Conservation (phyloP, 2,888 invertebrate genomes). For the Spilarctia lutea region DNA sequence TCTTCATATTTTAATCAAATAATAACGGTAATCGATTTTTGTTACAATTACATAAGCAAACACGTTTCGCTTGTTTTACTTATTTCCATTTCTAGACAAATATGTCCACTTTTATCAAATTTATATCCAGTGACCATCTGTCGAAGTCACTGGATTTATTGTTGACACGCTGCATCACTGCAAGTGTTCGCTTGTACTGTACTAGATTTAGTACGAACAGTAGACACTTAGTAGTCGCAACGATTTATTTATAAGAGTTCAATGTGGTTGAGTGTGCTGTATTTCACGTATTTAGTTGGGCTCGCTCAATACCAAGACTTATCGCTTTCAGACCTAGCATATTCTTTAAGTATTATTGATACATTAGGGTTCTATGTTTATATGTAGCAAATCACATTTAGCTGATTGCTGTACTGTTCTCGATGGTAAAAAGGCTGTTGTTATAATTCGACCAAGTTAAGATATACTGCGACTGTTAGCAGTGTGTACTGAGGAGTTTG, state of each 20-base stretch:
- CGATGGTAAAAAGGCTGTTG: conserved; percentile 78
- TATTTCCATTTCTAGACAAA: conserved; percentile 53
- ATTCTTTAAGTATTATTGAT: conserved; percentile 80
- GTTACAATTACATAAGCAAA: conserved; percentile 75
- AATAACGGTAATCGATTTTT: conserved; percentile 67
- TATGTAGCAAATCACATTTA: conserved; percentile 80
- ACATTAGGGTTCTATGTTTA: conserved; percentile 77
- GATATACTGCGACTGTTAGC: conserved; percentile 70
- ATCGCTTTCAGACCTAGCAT: conserved; percentile 80
- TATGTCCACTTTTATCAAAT: conserved; percentile 48
- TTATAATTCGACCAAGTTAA: conserved; percentile 78
- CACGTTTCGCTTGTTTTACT: conserved; percentile 76
- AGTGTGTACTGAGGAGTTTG: conserved; percentile 59
- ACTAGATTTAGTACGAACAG: conserved; percentile 23
- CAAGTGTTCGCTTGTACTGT: conserved; percentile 61
- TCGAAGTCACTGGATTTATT: conserved; percentile 49
- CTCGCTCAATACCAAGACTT: conserved; percentile 86
- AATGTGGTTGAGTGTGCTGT: conserved; percentile 78
- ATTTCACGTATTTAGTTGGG: conserved; percentile 81
- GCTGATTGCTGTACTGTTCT: conserved; percentile 78
- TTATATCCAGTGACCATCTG: conserved; percentile 33
- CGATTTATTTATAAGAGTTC: conserved; percentile 56
- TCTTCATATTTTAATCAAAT: conserved; percentile 72
- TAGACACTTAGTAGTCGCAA: conserved; percentile 34
- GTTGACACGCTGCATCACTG: conserved; percentile 61